Percentiles rank a stretch among this genome's conserved stretches.
phyloP scores from a whole-genome alignment of 92 coral and sea anemone species.

The Paramuricea clavata region DNA sequence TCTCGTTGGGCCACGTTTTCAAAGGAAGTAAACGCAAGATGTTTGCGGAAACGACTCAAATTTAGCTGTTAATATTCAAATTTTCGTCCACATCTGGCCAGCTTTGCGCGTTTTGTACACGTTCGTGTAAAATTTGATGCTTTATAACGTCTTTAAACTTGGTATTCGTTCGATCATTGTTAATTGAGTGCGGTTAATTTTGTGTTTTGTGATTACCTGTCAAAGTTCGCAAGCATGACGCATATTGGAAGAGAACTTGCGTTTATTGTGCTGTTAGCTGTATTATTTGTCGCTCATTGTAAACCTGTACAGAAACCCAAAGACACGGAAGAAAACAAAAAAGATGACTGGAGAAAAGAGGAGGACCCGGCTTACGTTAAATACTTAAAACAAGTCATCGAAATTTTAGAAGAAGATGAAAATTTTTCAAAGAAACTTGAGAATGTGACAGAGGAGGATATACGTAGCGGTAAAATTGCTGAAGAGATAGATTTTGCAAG shows the following conservation, averaged over 20 bases:
- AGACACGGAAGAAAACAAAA: constrained; percentile 50
- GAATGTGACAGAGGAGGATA: constrained; percentile 93
- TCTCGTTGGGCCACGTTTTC: constrained; percentile 41
- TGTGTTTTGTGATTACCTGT: not conserved
- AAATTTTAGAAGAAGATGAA: constrained; percentile 94
- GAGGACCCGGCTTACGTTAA: constrained; percentile 91
- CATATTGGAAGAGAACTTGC: not conserved
- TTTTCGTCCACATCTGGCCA: not conserved
- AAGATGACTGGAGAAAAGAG: constrained; percentile 60
- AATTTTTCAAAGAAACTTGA: constrained; percentile 85
- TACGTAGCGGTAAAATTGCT: constrained; percentile 89
- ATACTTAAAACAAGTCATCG: constrained; percentile 96
- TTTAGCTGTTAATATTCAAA: not conserved
- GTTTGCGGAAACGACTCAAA: not conserved
- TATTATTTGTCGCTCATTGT: not conserved
- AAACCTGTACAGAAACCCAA: constrained; percentile 52
- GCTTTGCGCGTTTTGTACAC: not conserved
- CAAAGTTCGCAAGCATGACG: constrained; percentile 2
- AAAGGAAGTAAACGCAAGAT: constrained; percentile 16
- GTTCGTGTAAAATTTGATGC: not conserved
- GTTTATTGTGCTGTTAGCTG: not conserved
- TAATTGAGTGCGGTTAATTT: constrained; percentile 18
- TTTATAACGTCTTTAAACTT: not conserved
- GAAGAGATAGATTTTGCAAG: constrained; percentile 91
- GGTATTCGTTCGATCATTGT: not conserved